Percentiles rank a stretch among this genome's conserved stretches.
These are phyloP conservation scores for Pantherophis alleghaniensis DNA, from an alignment of 2,797 vertebrate genomes.

Conservation along the genomic window DNA sequence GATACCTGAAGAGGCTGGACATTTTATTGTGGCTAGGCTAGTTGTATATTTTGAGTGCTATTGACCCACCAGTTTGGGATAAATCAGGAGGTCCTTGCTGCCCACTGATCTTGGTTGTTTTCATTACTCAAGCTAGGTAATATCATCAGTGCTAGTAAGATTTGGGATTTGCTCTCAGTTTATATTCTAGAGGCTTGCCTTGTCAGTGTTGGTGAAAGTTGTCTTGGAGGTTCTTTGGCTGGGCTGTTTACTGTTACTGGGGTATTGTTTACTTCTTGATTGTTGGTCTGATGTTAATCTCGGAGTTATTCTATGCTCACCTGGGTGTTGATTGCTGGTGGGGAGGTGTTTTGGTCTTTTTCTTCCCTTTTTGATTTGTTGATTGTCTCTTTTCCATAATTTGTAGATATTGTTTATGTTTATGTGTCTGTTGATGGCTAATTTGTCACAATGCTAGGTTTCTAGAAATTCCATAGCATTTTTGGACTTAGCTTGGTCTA, in stretches of 20 bases:
- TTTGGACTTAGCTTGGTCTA: not conserved
- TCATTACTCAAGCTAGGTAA: not conserved
- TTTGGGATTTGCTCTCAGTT: not conserved
- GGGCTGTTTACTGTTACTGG: not conserved
- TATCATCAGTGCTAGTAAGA: not conserved
- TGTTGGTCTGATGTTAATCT: not conserved
- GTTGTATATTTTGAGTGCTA: not conserved
- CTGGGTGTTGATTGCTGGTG: not conserved
- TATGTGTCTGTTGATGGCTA: not conserved
- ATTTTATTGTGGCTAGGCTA: not conserved
- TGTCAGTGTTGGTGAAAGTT: not conserved
- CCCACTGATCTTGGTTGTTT: not conserved
- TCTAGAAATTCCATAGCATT: not conserved
- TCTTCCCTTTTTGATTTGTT: not conserved
- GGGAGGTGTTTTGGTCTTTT: not conserved
- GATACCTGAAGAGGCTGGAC: not conserved
- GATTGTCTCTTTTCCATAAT: not conserved
- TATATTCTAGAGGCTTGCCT: not conserved
- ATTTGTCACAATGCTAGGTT: not conserved
- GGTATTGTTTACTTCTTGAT: not conserved
- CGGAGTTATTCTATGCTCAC: not conserved
- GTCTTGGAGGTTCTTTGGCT: not conserved
- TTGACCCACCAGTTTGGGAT: not conserved
- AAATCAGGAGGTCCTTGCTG: not conserved
- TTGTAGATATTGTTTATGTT: not conserved